Percentiles rank a stretch among this genome's conserved stretches.
Evolutionary conservation across 2,888 invertebrate genomes (phyloP).

Genomic region (Pterostichus niger): DNA sequence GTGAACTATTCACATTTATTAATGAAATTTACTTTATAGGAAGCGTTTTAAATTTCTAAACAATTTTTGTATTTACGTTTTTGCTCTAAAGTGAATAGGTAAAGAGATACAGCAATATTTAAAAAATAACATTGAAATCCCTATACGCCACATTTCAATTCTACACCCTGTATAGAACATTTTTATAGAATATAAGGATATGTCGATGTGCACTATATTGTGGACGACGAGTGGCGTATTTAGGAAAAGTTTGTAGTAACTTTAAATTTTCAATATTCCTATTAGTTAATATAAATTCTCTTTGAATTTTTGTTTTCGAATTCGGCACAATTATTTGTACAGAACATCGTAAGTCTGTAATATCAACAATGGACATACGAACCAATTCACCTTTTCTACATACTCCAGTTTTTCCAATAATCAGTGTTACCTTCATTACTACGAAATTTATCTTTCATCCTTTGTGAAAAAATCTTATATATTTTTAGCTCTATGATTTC

Average conservation of each 20-base stretch:
- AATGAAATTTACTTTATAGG: too few species aligned
- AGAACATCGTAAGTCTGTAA: background rate
- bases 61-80: too few species aligned
- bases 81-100: too few species aligned
- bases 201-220: background rate
- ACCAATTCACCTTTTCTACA: background rate
- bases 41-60: too few species aligned
- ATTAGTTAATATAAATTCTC: background rate
- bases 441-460: background rate
- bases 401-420: conserved; percentile 12
- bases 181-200: background rate
- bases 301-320: background rate
- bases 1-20: too few species aligned
- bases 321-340: background rate
- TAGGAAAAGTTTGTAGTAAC: background rate
- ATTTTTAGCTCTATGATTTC: conserved; percentile 11
- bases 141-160: too few species aligned
- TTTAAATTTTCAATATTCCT: background rate
- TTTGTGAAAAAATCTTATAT: conserved; percentile 13
- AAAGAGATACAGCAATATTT: too few species aligned
- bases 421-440: conserved; percentile 11
- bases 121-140: too few species aligned
- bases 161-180: too few species aligned
- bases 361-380: background rate
- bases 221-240: background rate